A percentile compares a stretch with the other conserved stretches of the same genome.
Conservation (phyloP, 2,113 vertebrate species). For the Todiramphus saurophagus region DNA sequence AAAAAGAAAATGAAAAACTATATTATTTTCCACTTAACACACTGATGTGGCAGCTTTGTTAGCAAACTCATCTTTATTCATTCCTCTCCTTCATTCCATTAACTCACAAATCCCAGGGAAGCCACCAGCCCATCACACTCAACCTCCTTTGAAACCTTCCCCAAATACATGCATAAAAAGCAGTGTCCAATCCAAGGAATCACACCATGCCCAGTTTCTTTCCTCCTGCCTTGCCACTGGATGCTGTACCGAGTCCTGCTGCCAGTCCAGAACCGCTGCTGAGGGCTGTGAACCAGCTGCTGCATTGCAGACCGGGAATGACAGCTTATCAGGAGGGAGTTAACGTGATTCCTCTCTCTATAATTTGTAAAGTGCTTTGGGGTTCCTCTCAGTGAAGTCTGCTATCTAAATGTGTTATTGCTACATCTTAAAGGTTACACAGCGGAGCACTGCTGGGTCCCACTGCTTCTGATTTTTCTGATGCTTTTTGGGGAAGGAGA, state of each 20-base stretch:
- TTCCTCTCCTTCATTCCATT: neutral
- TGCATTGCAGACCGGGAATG: neutral
- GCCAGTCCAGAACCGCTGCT: neutral
- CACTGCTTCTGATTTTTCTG: neutral
- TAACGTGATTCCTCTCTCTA: neutral
- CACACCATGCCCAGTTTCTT: neutral
- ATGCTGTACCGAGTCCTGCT: neutral
- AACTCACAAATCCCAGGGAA: neutral
- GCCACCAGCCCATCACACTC: neutral
- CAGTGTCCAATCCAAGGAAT: neutral
- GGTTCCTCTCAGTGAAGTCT: neutral
- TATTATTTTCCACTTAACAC: neutral
- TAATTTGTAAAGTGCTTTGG: constrained; percentile 50
- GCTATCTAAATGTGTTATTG: neutral
- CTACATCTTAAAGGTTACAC: neutral
- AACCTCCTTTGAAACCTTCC: neutral
- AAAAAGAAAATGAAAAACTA: neutral
- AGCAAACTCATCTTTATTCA: neutral
- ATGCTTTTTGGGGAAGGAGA: neutral
- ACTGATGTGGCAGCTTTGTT: neutral
- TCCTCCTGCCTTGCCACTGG: neutral
- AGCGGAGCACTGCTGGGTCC: neutral
- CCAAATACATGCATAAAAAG: neutral
- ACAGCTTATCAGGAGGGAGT: neutral
- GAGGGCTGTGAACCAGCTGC: neutral